Conservation (phyloP, 2,113 vertebrate genomes). For the Meriones unguiculatus region DNA sequence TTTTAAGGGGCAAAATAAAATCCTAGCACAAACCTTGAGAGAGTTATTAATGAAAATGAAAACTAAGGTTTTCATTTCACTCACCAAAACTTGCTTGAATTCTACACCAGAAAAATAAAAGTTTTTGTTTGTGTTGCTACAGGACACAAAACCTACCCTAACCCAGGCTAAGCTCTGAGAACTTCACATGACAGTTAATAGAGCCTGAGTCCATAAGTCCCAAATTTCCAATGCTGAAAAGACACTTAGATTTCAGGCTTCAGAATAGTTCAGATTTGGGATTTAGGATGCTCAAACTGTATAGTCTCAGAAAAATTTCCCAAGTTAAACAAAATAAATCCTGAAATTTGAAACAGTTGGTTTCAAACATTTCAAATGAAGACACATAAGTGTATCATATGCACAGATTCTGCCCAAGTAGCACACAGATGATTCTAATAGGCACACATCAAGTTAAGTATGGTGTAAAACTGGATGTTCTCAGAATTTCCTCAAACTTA, state of each 20-base stretch:
- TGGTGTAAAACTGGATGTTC: neutral
- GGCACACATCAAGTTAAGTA: neutral
- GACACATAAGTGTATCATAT: neutral
- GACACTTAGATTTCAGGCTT: neutral
- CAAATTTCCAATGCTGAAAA: neutral
- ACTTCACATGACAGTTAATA: neutral
- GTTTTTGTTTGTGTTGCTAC: neutral
- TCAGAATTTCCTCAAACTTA: neutral
- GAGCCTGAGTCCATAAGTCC: neutral
- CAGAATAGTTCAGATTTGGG: neutral
- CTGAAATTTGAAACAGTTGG: neutral
- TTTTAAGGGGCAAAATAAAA: neutral
- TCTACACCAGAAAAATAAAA: neutral
- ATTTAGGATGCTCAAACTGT: neutral
- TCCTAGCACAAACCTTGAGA: neutral
- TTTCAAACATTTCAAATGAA: neutral
- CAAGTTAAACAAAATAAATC: neutral
- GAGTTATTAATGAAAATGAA: slow-evolving; percentile 10
- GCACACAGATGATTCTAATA: neutral
- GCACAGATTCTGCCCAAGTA: neutral
- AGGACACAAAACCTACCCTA: neutral
- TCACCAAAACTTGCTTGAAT: neutral
- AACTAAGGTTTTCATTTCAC: neutral
- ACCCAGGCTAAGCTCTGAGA: neutral
- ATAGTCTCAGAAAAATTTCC: neutral